Percentiles rank a stretch among this genome's conserved stretches.
phyloP scores from a whole-genome alignment of 2,888 invertebrate species.

The Cylloceria caligata region DNA sequence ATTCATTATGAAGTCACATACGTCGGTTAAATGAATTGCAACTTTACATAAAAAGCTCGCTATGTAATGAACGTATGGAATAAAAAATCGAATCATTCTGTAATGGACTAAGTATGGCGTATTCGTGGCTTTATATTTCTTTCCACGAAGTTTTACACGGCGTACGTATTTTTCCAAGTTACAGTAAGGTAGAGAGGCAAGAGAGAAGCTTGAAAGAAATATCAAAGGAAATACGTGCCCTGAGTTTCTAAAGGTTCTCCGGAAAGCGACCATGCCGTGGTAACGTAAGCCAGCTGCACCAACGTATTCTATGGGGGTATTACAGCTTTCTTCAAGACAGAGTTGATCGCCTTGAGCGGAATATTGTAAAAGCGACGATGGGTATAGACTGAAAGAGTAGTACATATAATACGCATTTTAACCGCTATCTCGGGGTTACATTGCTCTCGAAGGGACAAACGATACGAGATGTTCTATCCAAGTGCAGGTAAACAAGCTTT shows the following conservation, averaged over 20 bases:
- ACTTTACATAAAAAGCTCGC: background rate
- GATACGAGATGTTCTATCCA: background rate
- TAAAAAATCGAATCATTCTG: slow-evolving; percentile 38
- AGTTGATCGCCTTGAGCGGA: slow-evolving; percentile 54
- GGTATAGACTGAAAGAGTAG: background rate
- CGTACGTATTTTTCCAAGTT: slow-evolving; percentile 24
- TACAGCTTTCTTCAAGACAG: slow-evolving; percentile 34
- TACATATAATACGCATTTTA: background rate
- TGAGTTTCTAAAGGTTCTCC: slow-evolving; percentile 14
- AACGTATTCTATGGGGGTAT: slow-evolving; percentile 39
- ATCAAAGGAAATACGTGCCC: slow-evolving; percentile 64
- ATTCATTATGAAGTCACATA: background rate
- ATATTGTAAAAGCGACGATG: slow-evolving; percentile 12
- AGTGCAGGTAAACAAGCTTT: slow-evolving; percentile 33
- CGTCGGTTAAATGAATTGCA: background rate
- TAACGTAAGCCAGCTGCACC: slow-evolving; percentile 4
- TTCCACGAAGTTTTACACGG: background rate
- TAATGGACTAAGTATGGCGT: slow-evolving; percentile 43
- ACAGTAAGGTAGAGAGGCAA: background rate
- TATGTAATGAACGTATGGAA: background rate
- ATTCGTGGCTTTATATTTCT: slow-evolving; percentile 16
- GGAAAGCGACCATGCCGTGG: background rate
- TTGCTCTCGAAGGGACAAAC: background rate
- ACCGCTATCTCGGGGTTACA: background rate
- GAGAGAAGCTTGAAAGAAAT: slow-evolving; percentile 47